phyloP scores from a whole-genome alignment of 2,113 vertebrate species.

The Rynchops niger region DNA sequence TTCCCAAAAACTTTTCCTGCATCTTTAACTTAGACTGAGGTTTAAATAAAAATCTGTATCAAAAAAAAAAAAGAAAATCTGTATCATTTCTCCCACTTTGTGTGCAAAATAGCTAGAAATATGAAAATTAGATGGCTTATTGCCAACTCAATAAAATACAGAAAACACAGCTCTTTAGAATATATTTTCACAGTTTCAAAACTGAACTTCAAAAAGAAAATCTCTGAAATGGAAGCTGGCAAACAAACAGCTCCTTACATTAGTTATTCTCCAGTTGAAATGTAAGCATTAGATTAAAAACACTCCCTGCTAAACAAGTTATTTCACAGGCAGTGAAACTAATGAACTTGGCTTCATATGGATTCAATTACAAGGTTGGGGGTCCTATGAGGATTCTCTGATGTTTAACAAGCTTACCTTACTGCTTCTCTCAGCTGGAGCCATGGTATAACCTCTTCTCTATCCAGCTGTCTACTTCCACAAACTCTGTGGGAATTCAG shows the following conservation, averaged over 20 bases:
- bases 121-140: background rate
- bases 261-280: background rate
- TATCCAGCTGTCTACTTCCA: background rate
- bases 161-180: background rate
- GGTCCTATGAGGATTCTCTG: slow-evolving; percentile 18
- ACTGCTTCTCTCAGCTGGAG: slow-evolving; percentile 34
- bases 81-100: background rate
- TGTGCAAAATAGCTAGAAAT: background rate
- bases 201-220: slow-evolving; percentile 39
- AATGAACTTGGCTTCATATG: slow-evolving; percentile 19
- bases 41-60: background rate
- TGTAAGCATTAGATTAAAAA: slow-evolving; percentile 46
- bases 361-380: slow-evolving; percentile 23
- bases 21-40: background rate
- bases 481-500: background rate
- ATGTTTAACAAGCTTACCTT: slow-evolving; percentile 55
- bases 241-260: background rate
- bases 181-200: slow-evolving; percentile 20
- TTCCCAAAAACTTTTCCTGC: background rate
- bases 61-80: background rate
- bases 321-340: slow-evolving; percentile 40
- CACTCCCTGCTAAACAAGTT: slow-evolving; percentile 52
- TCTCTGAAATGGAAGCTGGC: slow-evolving; percentile 20
- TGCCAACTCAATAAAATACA: background rate
- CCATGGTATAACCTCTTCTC: slow-evolving; percentile 34